These are phyloP conservation scores for Stegodyphus mimosarum DNA, from an alignment of 1,140 invertebrate genomes.

Conservation along the genomic window DNA sequence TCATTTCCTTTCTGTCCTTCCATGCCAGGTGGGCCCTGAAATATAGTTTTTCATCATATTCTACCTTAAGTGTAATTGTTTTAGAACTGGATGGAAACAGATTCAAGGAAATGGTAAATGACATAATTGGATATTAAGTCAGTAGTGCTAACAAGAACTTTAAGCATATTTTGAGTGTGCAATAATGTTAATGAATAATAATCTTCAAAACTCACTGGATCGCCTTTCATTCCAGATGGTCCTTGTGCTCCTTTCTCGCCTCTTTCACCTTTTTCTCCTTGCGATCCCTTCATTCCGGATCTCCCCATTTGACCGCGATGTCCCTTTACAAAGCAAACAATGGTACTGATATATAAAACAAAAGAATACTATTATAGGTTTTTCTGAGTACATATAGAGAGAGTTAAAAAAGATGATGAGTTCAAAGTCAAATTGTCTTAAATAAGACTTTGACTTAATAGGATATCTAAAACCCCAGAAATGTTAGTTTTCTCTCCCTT, in stretches of 20 bases:
- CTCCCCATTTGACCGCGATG: slow-evolving; percentile 79
- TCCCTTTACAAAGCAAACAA: slow-evolving; percentile 66
- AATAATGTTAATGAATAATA: slow-evolving; percentile 11
- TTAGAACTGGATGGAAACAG: too few relatives aligned
- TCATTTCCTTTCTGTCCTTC: slow-evolving; percentile 73
- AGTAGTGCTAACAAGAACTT: background rate
- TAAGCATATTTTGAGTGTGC: slow-evolving; percentile 9
- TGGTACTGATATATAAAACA: too few relatives aligned
- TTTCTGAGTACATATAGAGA: too few relatives aligned
- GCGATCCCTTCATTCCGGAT: slow-evolving; percentile 77
- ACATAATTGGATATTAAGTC: too few relatives aligned
- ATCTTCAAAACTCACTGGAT: slow-evolving; percentile 69
- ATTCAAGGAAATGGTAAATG: too few relatives aligned
- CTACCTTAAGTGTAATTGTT: too few relatives aligned
- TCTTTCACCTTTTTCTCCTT: slow-evolving; percentile 79
- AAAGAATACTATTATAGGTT: too few relatives aligned
- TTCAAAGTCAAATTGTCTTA: too few relatives aligned
- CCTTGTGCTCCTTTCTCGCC: slow-evolving; percentile 75
- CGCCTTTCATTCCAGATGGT: slow-evolving; percentile 76
- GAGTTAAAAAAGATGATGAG: too few relatives aligned
- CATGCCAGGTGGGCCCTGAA: slow-evolving; percentile 70
- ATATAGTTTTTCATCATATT: background rate
- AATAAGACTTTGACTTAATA: too few relatives aligned
- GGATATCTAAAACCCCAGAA: too few relatives aligned
- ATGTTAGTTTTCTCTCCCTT: too few relatives aligned